phyloP scores from a whole-genome alignment of 2,888 invertebrate genomes.

The Diarsia brunnea region DNA sequence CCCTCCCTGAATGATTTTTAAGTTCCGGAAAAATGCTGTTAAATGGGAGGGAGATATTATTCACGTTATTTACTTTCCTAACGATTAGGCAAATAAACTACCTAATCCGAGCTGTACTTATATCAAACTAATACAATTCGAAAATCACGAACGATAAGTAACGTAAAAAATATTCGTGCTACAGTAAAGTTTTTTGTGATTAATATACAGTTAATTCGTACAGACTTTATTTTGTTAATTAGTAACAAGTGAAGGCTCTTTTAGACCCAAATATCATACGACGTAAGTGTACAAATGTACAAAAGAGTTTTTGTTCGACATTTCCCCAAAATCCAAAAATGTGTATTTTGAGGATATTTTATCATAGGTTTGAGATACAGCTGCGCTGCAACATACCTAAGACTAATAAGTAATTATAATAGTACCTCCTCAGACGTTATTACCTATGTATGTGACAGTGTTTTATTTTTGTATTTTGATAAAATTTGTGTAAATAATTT shows the following conservation, averaged over 20 bases:
- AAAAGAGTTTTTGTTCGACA: constrained; percentile 62
- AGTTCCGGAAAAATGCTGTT: neutral
- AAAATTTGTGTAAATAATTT: constrained; percentile 91
- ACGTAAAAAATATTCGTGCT: constrained; percentile 25
- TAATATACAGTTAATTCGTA: constrained; percentile 27
- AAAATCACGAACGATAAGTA: neutral
- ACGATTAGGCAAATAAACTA: neutral
- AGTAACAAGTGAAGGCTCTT: constrained; percentile 33
- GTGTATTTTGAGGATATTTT: constrained; percentile 62
- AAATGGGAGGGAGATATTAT: neutral
- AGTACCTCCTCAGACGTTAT: constrained; percentile 82
- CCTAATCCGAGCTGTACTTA: neutral
- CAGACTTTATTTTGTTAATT: constrained; percentile 17
- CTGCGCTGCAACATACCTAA: constrained; percentile 75
- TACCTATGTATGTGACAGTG: constrained; percentile 89
- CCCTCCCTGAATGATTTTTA: neutral
- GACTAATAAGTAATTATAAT: constrained; percentile 77
- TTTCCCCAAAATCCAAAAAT: constrained; percentile 56
- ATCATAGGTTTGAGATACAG: constrained; percentile 67
- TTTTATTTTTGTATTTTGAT: constrained; percentile 91
- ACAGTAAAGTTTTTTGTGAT: constrained; percentile 33
- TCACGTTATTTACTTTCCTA: neutral
- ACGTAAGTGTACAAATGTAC: constrained; percentile 67
- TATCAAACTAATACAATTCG: neutral
- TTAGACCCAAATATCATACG: constrained; percentile 57